Conservation (phyloP, 2,888 invertebrate genomes). For the Lagria hirta region DNA sequence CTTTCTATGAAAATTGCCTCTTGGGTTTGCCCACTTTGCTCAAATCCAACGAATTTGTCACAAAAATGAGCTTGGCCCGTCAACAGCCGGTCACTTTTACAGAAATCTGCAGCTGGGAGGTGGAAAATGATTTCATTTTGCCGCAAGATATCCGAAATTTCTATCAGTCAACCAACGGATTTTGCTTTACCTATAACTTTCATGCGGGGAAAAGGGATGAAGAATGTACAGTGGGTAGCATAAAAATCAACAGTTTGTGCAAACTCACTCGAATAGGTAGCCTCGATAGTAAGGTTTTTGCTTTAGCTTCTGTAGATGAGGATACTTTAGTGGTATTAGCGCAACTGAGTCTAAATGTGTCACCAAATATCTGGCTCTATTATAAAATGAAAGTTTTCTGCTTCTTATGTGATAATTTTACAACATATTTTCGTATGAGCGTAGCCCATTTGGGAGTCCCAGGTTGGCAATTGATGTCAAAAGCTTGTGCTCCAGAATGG, state of each 20-base stretch:
- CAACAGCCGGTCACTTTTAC: conserved; percentile 22
- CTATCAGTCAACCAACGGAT: conserved; percentile 81
- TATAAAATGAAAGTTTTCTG: conserved; percentile 65
- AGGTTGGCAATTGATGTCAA: conserved; percentile 70
- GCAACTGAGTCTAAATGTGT: conserved; percentile 40
- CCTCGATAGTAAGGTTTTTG: conserved; percentile 45
- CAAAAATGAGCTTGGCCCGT: conserved; percentile 35
- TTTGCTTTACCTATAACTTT: conserved; percentile 73
- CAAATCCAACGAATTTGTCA: conserved; percentile 36
- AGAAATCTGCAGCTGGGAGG: conserved; percentile 74
- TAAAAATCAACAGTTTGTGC: conserved; percentile 43
- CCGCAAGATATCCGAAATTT: conserved; percentile 81
- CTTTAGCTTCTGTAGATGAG: conserved; percentile 37
- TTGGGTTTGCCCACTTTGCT: conserved; percentile 38
- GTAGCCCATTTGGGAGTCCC: conserved; percentile 87
- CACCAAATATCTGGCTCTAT: conserved; percentile 46
- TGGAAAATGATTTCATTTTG: conserved; percentile 71
- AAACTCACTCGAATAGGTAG: conserved; percentile 21
- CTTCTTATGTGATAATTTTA: conserved; percentile 78
- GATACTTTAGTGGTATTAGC: conserved; percentile 42
- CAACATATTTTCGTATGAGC: conserved; percentile 84
- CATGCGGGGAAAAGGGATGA: conserved; percentile 31
- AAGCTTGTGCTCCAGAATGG: conserved; percentile 42
- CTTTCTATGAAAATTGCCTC: conserved; percentile 73
- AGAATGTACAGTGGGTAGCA: conserved; percentile 35